Conservation (phyloP, 2,113 vertebrate species). For the Campylomormyrus tamandua region DNA sequence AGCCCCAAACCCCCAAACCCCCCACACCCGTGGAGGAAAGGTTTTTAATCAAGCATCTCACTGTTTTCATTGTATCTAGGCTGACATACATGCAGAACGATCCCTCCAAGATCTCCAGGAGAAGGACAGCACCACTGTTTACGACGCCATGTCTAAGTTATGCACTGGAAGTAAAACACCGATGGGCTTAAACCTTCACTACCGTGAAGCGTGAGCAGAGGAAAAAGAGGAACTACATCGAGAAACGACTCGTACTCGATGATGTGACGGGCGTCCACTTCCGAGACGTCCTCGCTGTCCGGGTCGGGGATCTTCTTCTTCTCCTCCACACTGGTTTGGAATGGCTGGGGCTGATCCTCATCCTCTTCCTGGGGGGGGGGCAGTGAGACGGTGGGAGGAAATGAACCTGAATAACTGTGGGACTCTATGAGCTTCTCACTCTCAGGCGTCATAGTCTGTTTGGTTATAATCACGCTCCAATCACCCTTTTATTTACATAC, state of each 20-base stretch:
- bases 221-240: neutral
- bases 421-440: neutral
- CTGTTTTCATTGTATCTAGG: neutral
- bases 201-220: neutral
- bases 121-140: neutral
- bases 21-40: neutral
- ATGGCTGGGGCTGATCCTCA: constrained; percentile 65
- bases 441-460: neutral
- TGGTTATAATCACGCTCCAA: neutral
- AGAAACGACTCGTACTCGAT: constrained; percentile 71
- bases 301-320: constrained; percentile 90
- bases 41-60: neutral
- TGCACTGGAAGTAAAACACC: neutral
- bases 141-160: neutral
- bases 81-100: neutral
- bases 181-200: neutral
- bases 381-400: neutral
- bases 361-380: constrained; percentile 70
- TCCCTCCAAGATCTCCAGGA: neutral
- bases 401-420: neutral
- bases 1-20: too few species aligned
- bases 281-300: constrained; percentile 82
- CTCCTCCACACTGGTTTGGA: constrained; percentile 63
- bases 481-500: neutral
- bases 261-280: constrained; percentile 79